A percentile compares a stretch with the other conserved stretches of the same genome.
Conservation (phyloP, 2,113 vertebrate species). For the Python bivittatus region DNA sequence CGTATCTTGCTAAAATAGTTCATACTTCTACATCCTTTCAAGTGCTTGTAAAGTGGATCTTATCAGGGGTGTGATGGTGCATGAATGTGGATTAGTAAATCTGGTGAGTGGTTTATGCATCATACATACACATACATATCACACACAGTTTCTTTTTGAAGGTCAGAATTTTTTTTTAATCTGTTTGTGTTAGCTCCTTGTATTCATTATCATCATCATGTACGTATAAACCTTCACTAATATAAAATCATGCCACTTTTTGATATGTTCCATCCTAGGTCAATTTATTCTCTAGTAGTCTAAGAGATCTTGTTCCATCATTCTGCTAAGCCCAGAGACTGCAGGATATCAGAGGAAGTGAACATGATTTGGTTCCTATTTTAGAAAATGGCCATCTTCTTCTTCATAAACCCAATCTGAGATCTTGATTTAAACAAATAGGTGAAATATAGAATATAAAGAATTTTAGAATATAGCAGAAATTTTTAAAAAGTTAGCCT, state of each 20-base stretch:
- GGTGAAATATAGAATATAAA: too few species aligned
- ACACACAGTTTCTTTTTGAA: not conserved
- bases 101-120: not conserved
- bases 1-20: conserved; percentile 10
- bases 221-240: not conserved
- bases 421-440: not conserved
- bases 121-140: too few species aligned
- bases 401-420: not conserved
- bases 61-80: not conserved
- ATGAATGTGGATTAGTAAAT: conserved; percentile 12
- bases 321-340: not conserved
- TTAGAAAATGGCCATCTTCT: not conserved
- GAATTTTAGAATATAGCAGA: not conserved
- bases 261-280: not conserved
- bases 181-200: not conserved
- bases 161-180: not conserved
- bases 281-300: not conserved
- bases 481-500: not conserved
- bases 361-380: not conserved
- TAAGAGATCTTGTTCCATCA: not conserved
- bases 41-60: not conserved
- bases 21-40: not conserved
- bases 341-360: not conserved
- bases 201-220: not conserved
- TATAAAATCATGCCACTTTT: not conserved